Evolutionary conservation across 2,888 invertebrate species (phyloP).

Genomic region (Pycnomerus fuliginosus): DNA sequence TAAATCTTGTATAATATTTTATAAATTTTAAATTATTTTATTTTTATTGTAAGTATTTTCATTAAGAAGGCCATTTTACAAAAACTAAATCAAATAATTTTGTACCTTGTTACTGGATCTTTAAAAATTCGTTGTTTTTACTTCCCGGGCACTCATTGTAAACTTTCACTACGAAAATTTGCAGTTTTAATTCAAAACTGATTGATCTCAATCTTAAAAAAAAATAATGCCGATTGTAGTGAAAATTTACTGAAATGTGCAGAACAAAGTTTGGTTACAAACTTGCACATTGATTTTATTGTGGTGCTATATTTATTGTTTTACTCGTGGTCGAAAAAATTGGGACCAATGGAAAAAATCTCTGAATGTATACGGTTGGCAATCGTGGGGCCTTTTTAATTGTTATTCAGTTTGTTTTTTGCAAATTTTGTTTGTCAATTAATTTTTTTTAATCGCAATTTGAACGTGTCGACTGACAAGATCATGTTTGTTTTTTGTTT

Average conservation of each 20-base stretch:
- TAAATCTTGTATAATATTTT: conserved; percentile 52
- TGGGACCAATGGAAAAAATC: conserved; percentile 30
- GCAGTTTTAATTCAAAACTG: conserved; percentile 15
- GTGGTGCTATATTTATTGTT: conserved; percentile 18
- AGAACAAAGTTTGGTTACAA: conserved; percentile 41
- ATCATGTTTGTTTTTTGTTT: conserved; percentile 45
- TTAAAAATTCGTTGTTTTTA: background rate
- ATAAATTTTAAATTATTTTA: conserved; percentile 52
- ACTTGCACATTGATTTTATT: conserved; percentile 21
- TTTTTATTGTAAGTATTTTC: conserved; percentile 34
- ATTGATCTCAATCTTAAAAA: conserved; percentile 16
- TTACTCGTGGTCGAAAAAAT: conserved; percentile 25
- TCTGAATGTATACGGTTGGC: conserved; percentile 36
- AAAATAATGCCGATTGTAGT: conserved; percentile 26
- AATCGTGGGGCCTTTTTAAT: conserved; percentile 21
- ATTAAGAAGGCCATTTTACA: conserved; percentile 26
- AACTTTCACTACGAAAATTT: conserved; percentile 20
- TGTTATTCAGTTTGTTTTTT: conserved; percentile 26
- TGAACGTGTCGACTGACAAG: conserved; percentile 43
- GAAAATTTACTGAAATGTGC: conserved; percentile 32
- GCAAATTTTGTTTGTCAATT: conserved; percentile 7
- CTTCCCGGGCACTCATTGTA: conserved; percentile 14
- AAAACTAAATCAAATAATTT: conserved; percentile 40
- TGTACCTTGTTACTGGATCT: conserved; percentile 27
- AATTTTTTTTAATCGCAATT: conserved; percentile 13